A percentile compares a stretch with the other conserved stretches of the same genome.
phyloP scores from a whole-genome alignment of 2,113 vertebrate species.

The Chlamydotis undulata region DNA sequence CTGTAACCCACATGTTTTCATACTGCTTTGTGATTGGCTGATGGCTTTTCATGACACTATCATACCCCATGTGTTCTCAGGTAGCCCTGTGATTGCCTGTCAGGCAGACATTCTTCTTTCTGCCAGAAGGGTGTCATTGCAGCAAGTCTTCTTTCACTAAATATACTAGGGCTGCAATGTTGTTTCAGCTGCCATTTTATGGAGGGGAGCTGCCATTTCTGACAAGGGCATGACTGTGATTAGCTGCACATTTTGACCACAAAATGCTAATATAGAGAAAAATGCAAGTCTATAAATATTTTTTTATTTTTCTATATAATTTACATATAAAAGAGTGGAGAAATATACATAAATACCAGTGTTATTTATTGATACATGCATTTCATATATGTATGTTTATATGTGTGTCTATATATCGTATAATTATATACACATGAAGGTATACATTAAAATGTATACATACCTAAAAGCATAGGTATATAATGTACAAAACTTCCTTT shows the following conservation, averaged over 20 bases:
- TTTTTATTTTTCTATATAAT: not conserved
- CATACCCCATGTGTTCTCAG: not conserved
- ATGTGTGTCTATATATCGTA: not conserved
- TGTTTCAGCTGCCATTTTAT: not conserved
- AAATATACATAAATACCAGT: not conserved
- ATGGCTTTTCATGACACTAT: not conserved
- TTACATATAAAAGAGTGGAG: not conserved
- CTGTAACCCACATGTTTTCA: fast-evolving
- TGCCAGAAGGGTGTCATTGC: fast-evolving
- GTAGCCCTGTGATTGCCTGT: fast-evolving
- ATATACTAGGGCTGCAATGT: too few relatives aligned
- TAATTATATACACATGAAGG: not conserved
- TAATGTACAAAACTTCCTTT: not conserved
- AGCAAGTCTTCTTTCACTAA: not conserved
- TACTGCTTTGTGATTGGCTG: not conserved
- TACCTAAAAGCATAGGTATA: not conserved
- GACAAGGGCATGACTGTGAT: not conserved
- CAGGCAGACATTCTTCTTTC: not conserved
- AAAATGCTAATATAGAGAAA: not conserved
- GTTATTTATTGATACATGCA: not conserved
- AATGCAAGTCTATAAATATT: fast-evolving
- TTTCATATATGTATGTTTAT: not conserved
- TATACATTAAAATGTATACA: not conserved
- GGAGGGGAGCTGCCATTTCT: not conserved
- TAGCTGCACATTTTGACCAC: not conserved